Evolutionary conservation across 2,797 vertebrate genomes (phyloP).

Genomic region (Mallotus villosus): DNA sequence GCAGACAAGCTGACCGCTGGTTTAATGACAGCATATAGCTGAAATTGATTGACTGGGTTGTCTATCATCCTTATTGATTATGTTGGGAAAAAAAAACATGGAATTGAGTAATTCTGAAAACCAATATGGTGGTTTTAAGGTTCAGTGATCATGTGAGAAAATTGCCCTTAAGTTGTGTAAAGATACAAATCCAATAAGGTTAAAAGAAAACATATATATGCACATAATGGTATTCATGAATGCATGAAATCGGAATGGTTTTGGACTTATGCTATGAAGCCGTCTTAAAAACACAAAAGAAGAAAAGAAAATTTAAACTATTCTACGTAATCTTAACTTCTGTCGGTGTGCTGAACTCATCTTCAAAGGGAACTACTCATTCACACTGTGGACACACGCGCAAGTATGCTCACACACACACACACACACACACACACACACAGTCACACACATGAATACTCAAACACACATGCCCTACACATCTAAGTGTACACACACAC

Average conservation of each 20-base stretch:
- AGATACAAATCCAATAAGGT: constrained; percentile 45
- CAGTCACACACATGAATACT: not conserved
- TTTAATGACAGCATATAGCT: constrained; percentile 68
- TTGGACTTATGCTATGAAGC: constrained; percentile 62
- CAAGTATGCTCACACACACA: not conserved
- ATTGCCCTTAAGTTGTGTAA: constrained; percentile 40
- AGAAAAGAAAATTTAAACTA: constrained; percentile 33
- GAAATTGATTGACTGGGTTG: constrained; percentile 67
- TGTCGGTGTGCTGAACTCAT: constrained; percentile 41
- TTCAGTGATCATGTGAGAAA: constrained; percentile 26
- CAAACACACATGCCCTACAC: not conserved
- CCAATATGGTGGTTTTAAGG: constrained; percentile 24
- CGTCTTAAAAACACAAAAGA: constrained; percentile 45
- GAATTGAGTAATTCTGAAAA: constrained; percentile 33
- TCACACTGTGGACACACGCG: constrained; percentile 1
- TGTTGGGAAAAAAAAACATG: constrained; percentile 1
- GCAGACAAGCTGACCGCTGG: constrained; percentile 65
- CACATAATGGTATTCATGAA: constrained; percentile 63
- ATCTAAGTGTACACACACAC: not conserved
- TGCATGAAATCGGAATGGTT: constrained; percentile 71
- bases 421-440: constrained; percentile 5
- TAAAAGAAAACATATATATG: constrained; percentile 40
- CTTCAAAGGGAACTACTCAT: constrained; percentile 28
- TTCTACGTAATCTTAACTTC: constrained; percentile 51
- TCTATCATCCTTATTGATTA: constrained; percentile 42